A percentile compares a stretch with the other conserved stretches of the same genome.
phyloP scores from a whole-genome alignment of 2,113 vertebrate species.

The Leiothrix lutea region DNA sequence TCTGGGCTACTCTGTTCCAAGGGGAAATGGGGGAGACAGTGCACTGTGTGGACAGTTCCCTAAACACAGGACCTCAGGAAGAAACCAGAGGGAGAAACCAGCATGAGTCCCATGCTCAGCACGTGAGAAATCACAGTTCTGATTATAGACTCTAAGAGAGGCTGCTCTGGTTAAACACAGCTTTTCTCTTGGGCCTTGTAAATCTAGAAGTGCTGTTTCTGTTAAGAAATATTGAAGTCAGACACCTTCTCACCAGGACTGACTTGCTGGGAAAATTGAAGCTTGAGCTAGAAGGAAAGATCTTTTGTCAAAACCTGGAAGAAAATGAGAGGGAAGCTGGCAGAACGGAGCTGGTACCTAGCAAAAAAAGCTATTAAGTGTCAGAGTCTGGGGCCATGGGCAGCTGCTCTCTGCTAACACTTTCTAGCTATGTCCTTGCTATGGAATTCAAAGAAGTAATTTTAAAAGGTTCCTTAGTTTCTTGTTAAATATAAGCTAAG shows the following conservation, averaged over 20 bases:
- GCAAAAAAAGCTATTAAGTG: not conserved
- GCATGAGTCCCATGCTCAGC: not conserved
- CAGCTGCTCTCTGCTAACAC: not conserved
- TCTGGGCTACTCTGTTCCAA: not conserved
- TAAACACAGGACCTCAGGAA: not conserved
- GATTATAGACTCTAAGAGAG: not conserved
- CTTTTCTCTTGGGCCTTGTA: conserved; percentile 15
- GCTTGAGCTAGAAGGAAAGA: not conserved
- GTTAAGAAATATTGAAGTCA: conserved; percentile 35
- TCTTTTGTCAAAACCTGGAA: not conserved
- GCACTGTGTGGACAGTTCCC: not conserved
- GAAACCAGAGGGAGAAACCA: not conserved
- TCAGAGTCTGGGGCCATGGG: not conserved
- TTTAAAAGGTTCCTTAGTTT: not conserved
- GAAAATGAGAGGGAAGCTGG: not conserved
- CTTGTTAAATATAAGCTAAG: not conserved
- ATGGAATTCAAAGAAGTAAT: not conserved
- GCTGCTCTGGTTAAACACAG: not conserved
- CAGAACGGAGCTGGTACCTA: not conserved
- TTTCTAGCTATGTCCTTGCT: not conserved
- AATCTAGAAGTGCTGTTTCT: conserved; percentile 22
- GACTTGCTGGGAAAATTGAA: conserved; percentile 8
- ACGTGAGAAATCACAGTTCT: not conserved
- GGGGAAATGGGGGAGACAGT: not conserved
- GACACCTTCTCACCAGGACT: not conserved